Base-by-base conservation (phyloP, 92 coral and sea anemone genomes). In the Blastomussa wellsi region DNA sequence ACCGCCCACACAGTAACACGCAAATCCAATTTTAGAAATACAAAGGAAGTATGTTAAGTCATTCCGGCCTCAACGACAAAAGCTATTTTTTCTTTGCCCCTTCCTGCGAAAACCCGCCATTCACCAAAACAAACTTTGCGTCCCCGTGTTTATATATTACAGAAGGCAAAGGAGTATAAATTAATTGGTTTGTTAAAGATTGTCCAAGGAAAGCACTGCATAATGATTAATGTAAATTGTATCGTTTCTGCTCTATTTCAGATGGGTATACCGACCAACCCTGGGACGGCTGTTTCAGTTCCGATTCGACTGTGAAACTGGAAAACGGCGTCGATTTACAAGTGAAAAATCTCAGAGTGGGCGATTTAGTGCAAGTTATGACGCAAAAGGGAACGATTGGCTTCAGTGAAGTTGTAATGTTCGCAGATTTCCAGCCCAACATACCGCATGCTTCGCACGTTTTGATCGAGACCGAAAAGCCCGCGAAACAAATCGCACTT, bases 381-480 rank as follows among this genome's bases (percentile, higher is more conserved):
- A 85, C 77, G 57, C 79, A 85, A 31, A 74, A 84, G 32, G 99
- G 99, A 32, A 74, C 79, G 79, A 76, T 93, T 29, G 86, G 94
- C 53, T 90, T 82, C 89, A 94, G 95, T 62, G 97, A 95, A 83
- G 95, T 97, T 1, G 74, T 93, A 20, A 86, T 97, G 94, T 97
- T 97, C 74, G 89, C 93, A 47, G 99, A 97, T 87, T 87, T 85
- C 88, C 83, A 89, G 35, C 97, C 99, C 49, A 70, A 90, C 88
- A 79, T 78, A 77, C 66, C 87, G 10, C 77, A 91, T 24, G 92
- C 91, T 31, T 71, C 85, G 70, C 91, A 88, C 86, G 80, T 86
- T 86, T 89, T 91, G 29, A 87, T 97, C 51, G 92, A 84, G 77
- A 97, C 98, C 24, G 92, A 91, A 66, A 81, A 60, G 41, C 95